These are phyloP conservation scores for Aphelenchoides fujianensis DNA, from an alignment of 1,140 invertebrate genomes.

Conservation along the genomic window DNA sequence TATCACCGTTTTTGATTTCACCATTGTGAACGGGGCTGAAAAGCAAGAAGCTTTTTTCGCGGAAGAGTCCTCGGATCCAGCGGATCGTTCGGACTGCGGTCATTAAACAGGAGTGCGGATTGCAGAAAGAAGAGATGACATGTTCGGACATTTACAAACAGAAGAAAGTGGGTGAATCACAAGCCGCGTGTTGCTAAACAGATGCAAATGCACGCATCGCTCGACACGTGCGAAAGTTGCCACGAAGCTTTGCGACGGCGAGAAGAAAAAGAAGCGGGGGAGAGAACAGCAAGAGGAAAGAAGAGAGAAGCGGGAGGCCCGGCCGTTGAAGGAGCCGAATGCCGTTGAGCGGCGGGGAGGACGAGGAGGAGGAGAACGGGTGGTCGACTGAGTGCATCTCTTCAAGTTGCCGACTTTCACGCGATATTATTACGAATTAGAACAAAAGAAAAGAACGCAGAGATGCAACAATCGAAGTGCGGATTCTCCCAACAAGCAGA, in stretches of 20 bases:
- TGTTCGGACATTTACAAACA: not conserved
- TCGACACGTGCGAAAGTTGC: too few relatives aligned
- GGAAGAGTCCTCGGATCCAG: not conserved
- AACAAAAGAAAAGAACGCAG: too few relatives aligned
- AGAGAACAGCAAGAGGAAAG: not conserved
- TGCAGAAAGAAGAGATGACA: not conserved
- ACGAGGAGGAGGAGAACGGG: not conserved
- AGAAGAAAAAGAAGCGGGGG: not conserved
- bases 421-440: not conserved
- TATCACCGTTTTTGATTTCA: not conserved
- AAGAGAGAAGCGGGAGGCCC: too few relatives aligned
- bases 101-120: not conserved
- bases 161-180: too few relatives aligned
- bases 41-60: not conserved
- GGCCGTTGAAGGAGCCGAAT: too few relatives aligned
- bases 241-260: not conserved
- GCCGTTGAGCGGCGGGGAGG: not conserved
- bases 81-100: not conserved
- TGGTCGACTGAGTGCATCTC: not conserved
- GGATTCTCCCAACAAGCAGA: not conserved
- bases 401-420: not conserved
- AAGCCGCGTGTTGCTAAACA: too few relatives aligned
- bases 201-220: not conserved
- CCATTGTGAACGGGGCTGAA: not conserved
- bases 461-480: too few relatives aligned